A percentile compares a stretch with the other conserved stretches of the same genome.
Evolutionary conservation across 1,140 invertebrate species (phyloP).

Genomic region (Microplitis demolitor): DNA sequence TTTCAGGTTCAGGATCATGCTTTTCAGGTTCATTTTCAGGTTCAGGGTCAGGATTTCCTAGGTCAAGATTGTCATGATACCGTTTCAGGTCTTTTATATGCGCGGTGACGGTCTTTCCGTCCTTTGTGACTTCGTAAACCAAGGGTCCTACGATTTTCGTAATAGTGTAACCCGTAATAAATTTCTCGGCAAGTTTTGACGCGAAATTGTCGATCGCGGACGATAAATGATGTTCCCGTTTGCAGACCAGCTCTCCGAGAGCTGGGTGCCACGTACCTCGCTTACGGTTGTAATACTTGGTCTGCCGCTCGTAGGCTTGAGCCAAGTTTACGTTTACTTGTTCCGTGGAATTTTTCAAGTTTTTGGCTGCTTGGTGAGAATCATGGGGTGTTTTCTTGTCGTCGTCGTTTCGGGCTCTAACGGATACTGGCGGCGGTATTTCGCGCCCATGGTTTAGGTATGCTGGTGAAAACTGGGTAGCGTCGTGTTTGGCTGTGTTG

Average conservation of each 20-base stretch:
- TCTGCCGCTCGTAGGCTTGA: neutral
- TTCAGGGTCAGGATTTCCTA: too few species aligned
- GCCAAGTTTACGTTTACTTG: neutral
- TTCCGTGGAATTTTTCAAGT: neutral
- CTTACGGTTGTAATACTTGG: neutral
- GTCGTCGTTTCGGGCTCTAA: slow-evolving; percentile 33
- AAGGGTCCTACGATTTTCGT: too few species aligned
- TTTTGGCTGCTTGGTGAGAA: neutral
- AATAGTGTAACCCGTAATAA: too few species aligned
- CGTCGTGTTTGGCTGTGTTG: slow-evolving; percentile 7
- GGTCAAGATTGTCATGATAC: neutral
- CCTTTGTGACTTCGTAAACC: too few species aligned
- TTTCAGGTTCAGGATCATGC: too few species aligned
- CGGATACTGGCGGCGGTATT: neutral
- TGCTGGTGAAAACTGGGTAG: neutral
- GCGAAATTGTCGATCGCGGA: neutral
- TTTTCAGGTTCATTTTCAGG: too few species aligned
- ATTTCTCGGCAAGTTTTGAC: neutral
- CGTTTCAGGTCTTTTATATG: neutral
- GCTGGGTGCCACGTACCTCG: neutral
- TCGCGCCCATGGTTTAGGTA: slow-evolving; percentile 18
- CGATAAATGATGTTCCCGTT: neutral
- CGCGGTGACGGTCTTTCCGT: neutral
- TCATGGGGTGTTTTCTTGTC: slow-evolving; percentile 37
- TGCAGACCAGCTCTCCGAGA: neutral